Evolutionary conservation across 2,113 vertebrate genomes (phyloP), one percentile per base, ranked within the genome.

Genomic region (Phaethon lepturus): DNA sequence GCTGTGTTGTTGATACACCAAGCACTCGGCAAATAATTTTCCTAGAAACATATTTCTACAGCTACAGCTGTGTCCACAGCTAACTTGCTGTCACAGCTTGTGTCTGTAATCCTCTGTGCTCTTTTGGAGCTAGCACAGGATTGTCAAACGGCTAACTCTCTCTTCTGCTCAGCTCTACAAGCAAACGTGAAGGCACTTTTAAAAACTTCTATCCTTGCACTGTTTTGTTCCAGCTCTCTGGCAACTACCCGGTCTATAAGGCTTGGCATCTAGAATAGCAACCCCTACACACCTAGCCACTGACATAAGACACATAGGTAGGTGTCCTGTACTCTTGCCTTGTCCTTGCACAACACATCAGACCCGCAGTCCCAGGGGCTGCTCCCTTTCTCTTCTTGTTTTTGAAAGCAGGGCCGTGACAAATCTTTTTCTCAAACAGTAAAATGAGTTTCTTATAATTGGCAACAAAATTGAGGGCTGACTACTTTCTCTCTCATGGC

Each of bases 21-120:
- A 93, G 35, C 26, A 53, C 53, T 73, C 42, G 80, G 86, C 80
- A 94, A 95, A 94, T 71, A 49, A 81, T 94, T 88, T 95, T 80
- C 40, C 76, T 88, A 69, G 86, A 86, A 94, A 81, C 49, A 24
- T 93, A 84, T 52, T 95, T 94, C 79, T 77, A 64, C 23, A 60
- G 47, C 60, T 84, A 71, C 64, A 71, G 67, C 82, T 89, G 88
- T 59, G 88, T 64, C 88, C 86, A 75, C 47, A 92, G 71, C 69
- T 91, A 92, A 92, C 86, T 67, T 28, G 7, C 91, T 78, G 83
- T 93, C 88, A 86, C 52, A 95, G 76, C 35, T 81, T 91, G 29
- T 63, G 68, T 49, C 73, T 72, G 17, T 95, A 96, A 95, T 85
- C 86, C 59, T 79, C 59, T 33, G 5, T 25, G 64, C 33, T 78